Base-by-base conservation (phyloP, 2,797 vertebrate genomes). In the Remorina albescens region DNA sequence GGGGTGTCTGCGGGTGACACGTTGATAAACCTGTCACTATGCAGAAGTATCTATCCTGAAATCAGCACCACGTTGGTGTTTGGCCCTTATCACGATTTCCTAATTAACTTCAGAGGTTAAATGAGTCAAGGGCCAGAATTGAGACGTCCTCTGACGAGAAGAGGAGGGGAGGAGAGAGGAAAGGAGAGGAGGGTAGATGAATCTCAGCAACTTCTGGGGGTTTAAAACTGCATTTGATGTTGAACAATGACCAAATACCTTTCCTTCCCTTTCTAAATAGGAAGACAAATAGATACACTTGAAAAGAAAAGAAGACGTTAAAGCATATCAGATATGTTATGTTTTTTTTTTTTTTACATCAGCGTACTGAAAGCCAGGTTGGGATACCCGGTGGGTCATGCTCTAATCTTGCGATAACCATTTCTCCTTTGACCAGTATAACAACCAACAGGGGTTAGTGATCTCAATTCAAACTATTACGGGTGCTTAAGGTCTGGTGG, bases 171-270 rank as follows among this genome's bases (percentile, higher is more conserved):
- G n/a, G n/a, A n/a, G n/a, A n/a, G 30, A 30, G 30, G 30, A 30
- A 6, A 3, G 30, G 3, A 61, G 53, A n/a, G n/a, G n/a, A n/a
- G n/a, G n/a, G n/a, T n/a, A n/a, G n/a, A n/a, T n/a, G n/a, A n/a
- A n/a, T n/a, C n/a, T n/a, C n/a, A n/a, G n/a, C n/a, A 50, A 41
- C 23, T 23, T 42, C 9, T 28, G 30, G 5, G 18, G 18, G 8
- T 39, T 54, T 67, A n/a, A 58, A 47, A 39, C 32, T 5, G 2
- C 10, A 67, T 74, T 55, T 68, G 36, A 63, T 65, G 21, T 53
- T 28, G 36, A 37, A 67, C 51, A 55, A 44, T 21, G 12, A 23
- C 18, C 15, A 51, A 15, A 58, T 18, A 46, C 10, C 44, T 12
- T 50, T 76, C 19, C 30, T 49, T 28, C 51, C 19, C 30, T 49